phyloP scores from a whole-genome alignment of 2,113 vertebrate genomes.

The Bubo bubo region DNA sequence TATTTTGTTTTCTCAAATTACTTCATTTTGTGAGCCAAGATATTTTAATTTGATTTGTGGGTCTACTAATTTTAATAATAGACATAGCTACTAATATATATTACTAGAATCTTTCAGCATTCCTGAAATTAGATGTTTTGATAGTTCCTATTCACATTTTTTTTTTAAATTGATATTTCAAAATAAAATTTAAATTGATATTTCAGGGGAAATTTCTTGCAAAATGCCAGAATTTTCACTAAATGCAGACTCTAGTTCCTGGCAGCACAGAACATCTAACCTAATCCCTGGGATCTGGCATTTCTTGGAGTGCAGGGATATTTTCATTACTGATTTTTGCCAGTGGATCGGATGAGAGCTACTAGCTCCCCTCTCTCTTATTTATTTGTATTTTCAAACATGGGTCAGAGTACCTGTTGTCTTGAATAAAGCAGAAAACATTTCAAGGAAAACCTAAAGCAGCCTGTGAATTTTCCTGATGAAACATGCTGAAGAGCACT shows the following conservation, averaged over 20 bases:
- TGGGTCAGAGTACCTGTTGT: background rate
- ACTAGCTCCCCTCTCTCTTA: background rate
- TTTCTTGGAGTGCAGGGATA: background rate
- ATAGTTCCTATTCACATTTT: background rate
- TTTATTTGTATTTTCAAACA: background rate
- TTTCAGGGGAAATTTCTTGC: background rate
- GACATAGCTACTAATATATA: background rate
- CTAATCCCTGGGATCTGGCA: background rate
- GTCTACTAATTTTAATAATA: background rate
- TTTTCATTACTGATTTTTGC: background rate
- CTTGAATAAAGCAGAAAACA: slow-evolving; percentile 8
- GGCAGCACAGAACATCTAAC: background rate
- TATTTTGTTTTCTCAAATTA: background rate
- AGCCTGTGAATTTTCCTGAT: background rate
- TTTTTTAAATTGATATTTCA: too few relatives aligned
- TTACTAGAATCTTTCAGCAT: background rate
- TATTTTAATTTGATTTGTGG: background rate
- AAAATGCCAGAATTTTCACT: background rate
- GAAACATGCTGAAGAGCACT: background rate
- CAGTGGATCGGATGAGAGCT: background rate
- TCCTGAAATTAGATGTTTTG: background rate
- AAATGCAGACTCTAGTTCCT: background rate
- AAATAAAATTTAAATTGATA: background rate
- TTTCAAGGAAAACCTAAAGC: background rate
- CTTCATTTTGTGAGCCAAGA: background rate